Percentiles rank a stretch among this genome's conserved stretches.
Evolutionary conservation across 2,797 vertebrate species (phyloP).

Genomic region (Channa striata): DNA sequence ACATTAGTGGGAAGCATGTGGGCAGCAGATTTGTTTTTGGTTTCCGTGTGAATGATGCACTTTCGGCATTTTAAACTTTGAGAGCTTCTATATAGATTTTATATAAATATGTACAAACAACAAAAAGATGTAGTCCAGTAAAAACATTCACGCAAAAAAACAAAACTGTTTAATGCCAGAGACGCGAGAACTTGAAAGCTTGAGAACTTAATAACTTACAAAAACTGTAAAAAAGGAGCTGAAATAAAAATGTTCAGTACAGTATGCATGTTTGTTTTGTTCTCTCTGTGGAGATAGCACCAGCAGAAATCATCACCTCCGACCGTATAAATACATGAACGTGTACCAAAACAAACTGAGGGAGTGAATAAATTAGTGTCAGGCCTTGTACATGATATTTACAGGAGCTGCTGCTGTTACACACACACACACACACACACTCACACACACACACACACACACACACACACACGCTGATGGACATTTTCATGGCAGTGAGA

Average conservation of each 20-base stretch:
- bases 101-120: conserved; percentile 88
- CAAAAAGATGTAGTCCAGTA: conserved; percentile 76
- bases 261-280: conserved; percentile 74
- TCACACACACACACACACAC: not conserved
- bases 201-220: conserved; percentile 86
- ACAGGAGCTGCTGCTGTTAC: conserved; percentile 69
- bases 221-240: conserved; percentile 63
- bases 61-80: conserved; percentile 80
- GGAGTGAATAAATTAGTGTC: conserved; percentile 94
- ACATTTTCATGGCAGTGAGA: conserved; percentile 69
- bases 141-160: conserved; percentile 78
- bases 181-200: conserved; percentile 70
- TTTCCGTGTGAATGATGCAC: conserved; percentile 90
- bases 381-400: conserved; percentile 87
- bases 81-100: conserved; percentile 82
- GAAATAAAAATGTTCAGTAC: conserved; percentile 74
- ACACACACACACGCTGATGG: conserved; percentile 38
- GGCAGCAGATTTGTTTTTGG: conserved; percentile 88
- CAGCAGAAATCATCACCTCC: conserved; percentile 73
- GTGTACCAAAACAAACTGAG: conserved; percentile 75
- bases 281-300: conserved; percentile 86
- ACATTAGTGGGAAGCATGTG: conserved; percentile 72
- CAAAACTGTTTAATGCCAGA: conserved; percentile 82
- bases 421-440: conserved; percentile 1
- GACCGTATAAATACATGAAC: conserved; percentile 72